Conservation (phyloP, 1,140 invertebrate species). For the Drosophila trapezifrons region DNA sequence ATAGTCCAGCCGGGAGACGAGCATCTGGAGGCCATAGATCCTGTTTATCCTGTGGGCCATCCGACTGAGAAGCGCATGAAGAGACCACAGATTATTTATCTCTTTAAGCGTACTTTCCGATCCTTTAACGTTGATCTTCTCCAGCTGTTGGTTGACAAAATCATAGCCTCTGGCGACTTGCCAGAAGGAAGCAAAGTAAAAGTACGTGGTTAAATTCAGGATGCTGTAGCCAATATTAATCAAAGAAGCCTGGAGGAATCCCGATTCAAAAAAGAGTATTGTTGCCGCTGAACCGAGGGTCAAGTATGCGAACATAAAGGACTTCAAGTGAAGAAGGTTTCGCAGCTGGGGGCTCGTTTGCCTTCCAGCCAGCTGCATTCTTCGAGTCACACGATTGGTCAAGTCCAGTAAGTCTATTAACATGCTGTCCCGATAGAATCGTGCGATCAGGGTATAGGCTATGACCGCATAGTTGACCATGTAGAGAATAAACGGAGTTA, state of each 20-base stretch:
- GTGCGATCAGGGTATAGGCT: neutral
- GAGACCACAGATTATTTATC: conserved; percentile 24
- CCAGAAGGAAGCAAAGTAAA: conserved; percentile 42
- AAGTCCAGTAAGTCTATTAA: neutral
- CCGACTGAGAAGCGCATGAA: conserved; percentile 17
- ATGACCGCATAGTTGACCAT: neutral
- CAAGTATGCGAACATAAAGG: neutral
- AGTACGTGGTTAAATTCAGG: neutral
- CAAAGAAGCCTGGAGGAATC: neutral
- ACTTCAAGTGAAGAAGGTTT: conserved; percentile 3
- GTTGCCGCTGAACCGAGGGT: neutral
- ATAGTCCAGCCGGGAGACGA: conserved; percentile 33
- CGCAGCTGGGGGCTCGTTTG: neutral
- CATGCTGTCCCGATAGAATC: conserved; percentile 7
- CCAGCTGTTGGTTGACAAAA: conserved; percentile 14
- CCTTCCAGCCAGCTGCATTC: neutral
- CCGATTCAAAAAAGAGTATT: neutral
- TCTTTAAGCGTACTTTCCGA: neutral
- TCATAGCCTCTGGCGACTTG: conserved; percentile 25
- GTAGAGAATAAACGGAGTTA: neutral
- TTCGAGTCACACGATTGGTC: neutral
- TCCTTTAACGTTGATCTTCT: neutral
- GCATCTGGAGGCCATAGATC: conserved; percentile 20
- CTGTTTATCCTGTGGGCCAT: conserved; percentile 17
- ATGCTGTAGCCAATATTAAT: neutral